Percentiles rank a stretch among this genome's conserved stretches.
These are phyloP conservation scores for Paramisgurnus dabryanus DNA, from an alignment of 2,113 vertebrate genomes.

Conservation along the genomic window DNA sequence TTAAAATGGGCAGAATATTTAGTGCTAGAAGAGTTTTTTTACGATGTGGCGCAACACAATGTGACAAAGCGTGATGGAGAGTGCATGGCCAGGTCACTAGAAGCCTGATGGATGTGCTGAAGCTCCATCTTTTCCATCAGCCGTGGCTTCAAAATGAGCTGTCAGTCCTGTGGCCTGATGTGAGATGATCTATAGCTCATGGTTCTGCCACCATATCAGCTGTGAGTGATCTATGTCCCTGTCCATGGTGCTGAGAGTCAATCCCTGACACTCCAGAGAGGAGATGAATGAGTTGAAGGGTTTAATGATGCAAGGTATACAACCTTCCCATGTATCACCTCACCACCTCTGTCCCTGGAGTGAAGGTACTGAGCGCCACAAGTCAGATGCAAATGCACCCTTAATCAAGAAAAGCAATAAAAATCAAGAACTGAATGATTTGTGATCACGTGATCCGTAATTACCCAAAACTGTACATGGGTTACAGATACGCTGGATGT, in stretches of 20 bases:
- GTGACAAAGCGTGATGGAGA: slow-evolving; percentile 59
- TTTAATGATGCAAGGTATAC: slow-evolving; percentile 17
- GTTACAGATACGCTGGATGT: slow-evolving; percentile 35
- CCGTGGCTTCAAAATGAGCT: slow-evolving; percentile 64
- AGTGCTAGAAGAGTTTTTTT: slow-evolving; percentile 56
- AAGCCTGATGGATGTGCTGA: slow-evolving; percentile 62
- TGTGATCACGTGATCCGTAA: not conserved
- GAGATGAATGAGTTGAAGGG: slow-evolving; percentile 36
- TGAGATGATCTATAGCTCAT: slow-evolving; percentile 65
- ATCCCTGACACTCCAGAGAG: slow-evolving; percentile 51
- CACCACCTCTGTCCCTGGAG: not conserved
- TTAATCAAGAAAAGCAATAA: slow-evolving; percentile 24
- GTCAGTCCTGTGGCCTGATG: slow-evolving; percentile 64
- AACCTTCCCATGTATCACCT: not conserved
- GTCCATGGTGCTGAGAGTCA: slow-evolving; percentile 61
- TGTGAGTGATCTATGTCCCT: slow-evolving; percentile 60
- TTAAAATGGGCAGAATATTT: slow-evolving; percentile 60
- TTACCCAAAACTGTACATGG: not conserved
- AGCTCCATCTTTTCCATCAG: slow-evolving; percentile 52
- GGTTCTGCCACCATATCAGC: slow-evolving; percentile 49
- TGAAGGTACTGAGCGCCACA: slow-evolving; percentile 5
- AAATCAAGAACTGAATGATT: slow-evolving; percentile 24
- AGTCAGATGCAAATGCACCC: not conserved
- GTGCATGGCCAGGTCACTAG: slow-evolving; percentile 38
- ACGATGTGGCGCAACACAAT: slow-evolving; percentile 55